These are phyloP conservation scores for Pseudopleuronectes americanus DNA, from an alignment of 2,797 vertebrate species.

Conservation along the genomic window DNA sequence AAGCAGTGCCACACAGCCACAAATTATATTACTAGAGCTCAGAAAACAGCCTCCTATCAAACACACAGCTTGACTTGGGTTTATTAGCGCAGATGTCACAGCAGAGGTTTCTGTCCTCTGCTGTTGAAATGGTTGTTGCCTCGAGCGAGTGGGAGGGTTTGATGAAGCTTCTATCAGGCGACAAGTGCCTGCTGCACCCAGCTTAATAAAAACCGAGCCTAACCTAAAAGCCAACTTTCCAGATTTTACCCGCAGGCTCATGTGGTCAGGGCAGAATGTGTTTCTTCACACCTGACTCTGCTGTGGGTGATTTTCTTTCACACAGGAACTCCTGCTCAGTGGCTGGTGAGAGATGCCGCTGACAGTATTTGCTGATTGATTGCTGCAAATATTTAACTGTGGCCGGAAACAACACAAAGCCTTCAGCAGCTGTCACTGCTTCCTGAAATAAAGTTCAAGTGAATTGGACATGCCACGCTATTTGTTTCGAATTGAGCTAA, in stretches of 20 bases:
- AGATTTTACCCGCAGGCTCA: not conserved
- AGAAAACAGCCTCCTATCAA: not conserved
- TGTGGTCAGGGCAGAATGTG: constrained; percentile 34
- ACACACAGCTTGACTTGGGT: not conserved
- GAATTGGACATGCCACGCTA: no score
- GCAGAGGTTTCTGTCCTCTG: no score
- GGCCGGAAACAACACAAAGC: constrained; percentile 2
- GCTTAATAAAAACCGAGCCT: no score
- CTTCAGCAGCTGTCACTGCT: not conserved
- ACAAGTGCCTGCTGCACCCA: no score
- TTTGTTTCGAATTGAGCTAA: no score
- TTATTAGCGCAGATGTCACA: not conserved
- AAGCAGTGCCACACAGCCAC: constrained; percentile 8
- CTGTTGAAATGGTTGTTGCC: no score
- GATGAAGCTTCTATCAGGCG: no score
- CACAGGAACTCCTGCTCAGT: not conserved
- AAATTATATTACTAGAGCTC: constrained; percentile 6
- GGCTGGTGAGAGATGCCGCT: not conserved
- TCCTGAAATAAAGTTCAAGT: no score
- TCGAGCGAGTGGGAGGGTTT: no score
- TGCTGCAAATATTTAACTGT: not conserved
- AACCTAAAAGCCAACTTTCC: no score
- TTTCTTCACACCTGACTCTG: constrained; percentile 16
- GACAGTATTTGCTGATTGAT: not conserved
- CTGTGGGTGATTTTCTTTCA: constrained; percentile 21